Base-by-base conservation (phyloP, 2,113 vertebrate species). In the Beaufortia kweichowensis region DNA sequence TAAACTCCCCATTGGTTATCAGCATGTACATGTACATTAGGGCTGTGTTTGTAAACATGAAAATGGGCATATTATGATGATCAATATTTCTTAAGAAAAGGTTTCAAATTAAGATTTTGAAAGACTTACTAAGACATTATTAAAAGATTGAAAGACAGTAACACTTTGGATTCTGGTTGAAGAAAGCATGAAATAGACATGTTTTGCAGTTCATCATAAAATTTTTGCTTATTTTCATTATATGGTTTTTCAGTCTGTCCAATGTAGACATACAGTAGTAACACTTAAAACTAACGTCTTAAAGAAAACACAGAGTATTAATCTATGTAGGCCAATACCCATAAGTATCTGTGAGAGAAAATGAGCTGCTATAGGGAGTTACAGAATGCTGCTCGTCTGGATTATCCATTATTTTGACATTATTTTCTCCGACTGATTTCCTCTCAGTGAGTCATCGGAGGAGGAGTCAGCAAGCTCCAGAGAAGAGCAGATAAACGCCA, bases 401-500 rank as follows among this genome's bases (percentile, higher is more conserved):
- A 50, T 26, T 59, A 41, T 15, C 21, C n/a, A 41, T 62, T 56
- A 11, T 55, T 55, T 31, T 3, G 48, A 33, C 19, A n/a, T n/a
- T 24, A 15, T 43, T 46, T 28, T 21, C 3, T 23, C 60, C 29
- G 2, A 53, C 19, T 74, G 10, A 46, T 57, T 78, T 62, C 43
- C 57, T 76, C 29, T 12, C 73, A 92, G 92, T 59, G 91, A 92
- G 75, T 92, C 91, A 28, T 91, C 89, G 21, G 91, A 87, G 83
- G 90, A 92, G 73, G 91, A 91, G 81, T 83, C 84, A 0, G 3
- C 87, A 1, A 84, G 84, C 74, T 88, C 90, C 61, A 82, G n/a
- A 29, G 90, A 91, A 39, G 88, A 88, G 12, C 89, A 89, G 61
- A 41, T 5, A 0, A 67, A 57, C 0, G 66, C 75, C 23, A 39